Conservation (phyloP, 1,140 invertebrate genomes). For the Drosophila arizonae region DNA sequence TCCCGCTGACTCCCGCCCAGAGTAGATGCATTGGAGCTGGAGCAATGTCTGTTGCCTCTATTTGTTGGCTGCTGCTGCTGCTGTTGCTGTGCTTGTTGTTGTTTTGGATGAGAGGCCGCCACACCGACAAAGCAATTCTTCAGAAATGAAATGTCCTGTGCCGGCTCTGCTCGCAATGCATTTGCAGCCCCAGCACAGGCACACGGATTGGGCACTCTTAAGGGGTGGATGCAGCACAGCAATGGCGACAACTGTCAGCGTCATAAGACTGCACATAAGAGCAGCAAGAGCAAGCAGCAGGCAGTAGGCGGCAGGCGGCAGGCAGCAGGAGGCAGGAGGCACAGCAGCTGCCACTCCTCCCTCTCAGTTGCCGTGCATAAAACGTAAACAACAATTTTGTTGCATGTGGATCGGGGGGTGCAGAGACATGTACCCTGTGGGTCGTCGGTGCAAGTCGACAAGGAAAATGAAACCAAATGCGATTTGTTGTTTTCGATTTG, state of each 20-base stretch:
- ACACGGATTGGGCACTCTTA: slow-evolving; percentile 11
- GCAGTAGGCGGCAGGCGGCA: no score
- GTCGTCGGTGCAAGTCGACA: no score
- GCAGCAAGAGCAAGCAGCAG: slow-evolving; percentile 15
- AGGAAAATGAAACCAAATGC: no score
- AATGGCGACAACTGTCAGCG: slow-evolving; percentile 72
- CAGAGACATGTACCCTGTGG: neutral
- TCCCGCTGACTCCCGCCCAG: slow-evolving; percentile 24
- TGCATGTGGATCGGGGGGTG: slow-evolving; percentile 4
- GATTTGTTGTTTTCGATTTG: no score
- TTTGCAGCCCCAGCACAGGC: slow-evolving; percentile 47
- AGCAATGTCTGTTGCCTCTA: slow-evolving; percentile 28
- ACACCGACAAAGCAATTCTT: slow-evolving; percentile 76
- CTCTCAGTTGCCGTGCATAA: slow-evolving; percentile 28
- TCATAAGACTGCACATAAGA: slow-evolving; percentile 66
- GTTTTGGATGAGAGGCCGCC: slow-evolving; percentile 50
- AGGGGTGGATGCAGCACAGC: slow-evolving; percentile 37
- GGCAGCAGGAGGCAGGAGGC: no score
- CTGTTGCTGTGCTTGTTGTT: slow-evolving; percentile 41
- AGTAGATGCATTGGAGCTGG: slow-evolving; percentile 51
- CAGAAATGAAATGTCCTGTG: slow-evolving; percentile 79
- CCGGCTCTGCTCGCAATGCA: slow-evolving; percentile 59
- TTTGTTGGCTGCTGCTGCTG: slow-evolving; percentile 5
- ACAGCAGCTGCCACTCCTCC: neutral
- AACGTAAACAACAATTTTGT: slow-evolving; percentile 70